Evolutionary conservation across 2,888 invertebrate genomes (phyloP), one percentile per base, ranked within the genome.

Genomic region (Habroteleia sp.): DNA sequence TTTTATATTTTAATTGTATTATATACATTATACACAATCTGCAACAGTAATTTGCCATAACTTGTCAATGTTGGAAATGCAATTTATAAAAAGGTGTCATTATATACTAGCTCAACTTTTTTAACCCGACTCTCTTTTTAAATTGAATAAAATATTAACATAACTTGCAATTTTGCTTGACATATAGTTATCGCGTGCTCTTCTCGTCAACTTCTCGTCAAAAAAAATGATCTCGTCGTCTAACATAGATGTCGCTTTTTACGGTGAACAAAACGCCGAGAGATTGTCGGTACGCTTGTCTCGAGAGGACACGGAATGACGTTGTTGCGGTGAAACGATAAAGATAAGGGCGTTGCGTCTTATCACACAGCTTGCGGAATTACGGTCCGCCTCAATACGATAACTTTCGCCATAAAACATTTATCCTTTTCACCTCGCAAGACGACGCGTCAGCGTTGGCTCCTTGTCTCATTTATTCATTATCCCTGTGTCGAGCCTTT

Each of bases 351-450:
- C 42, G 58, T 11, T 13, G 56, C 52, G 71, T 60, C 71, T 74
- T 74, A 74, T 69, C 69, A 58, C n/a, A n/a, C 20, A 33, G 65
- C 68, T 42, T 17, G 75, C 48, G 27, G 54, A 13, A 58, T 65
- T 71, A 74, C 63, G 69, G 68, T 69, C 56, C 71, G 37, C 54
- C 66, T 48, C 75, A 58, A 75, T 63, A 73, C 71, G 71, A 72
- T 73, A 74, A 74, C 66, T 78, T 66, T 44, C 73, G 75, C 78
- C 80, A 71, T 82, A 82, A 82, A 83, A 80, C 79, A 81, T 68
- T 80, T 79, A 78, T 76, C 74, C 72, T 63, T 39, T 76, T 73
- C 69, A 65, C 65, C 63, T 46, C n/a, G 17, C 35, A 73, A 48
- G 68, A 54, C 62, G 62, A 27, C 44, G 25, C 54, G 14, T 17